phyloP scores from a whole-genome alignment of 2,888 invertebrate species.

The Ametastegia equiseti region DNA sequence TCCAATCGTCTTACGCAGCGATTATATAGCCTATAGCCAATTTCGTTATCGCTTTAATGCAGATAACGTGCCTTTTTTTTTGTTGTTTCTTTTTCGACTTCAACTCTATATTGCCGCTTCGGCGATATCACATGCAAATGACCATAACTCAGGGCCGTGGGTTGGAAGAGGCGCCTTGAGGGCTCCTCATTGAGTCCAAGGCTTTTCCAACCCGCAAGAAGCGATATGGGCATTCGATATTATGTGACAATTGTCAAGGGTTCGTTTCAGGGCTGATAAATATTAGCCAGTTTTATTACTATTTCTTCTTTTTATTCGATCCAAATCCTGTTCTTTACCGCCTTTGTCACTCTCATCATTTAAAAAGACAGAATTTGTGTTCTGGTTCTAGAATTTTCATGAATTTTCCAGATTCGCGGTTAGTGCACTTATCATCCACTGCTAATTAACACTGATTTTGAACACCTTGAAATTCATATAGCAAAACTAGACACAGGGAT shows the following conservation, averaged over 20 bases:
- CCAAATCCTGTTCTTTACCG: too few species aligned
- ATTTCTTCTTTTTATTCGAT: too few species aligned
- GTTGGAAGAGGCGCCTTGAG: slow-evolving; percentile 18
- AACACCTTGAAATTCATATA: too few species aligned
- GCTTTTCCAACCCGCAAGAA: not conserved
- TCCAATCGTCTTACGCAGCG: not conserved
- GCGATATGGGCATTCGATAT: not conserved
- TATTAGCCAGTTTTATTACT: too few species aligned
- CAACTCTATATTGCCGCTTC: not conserved
- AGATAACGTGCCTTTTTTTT: slow-evolving; percentile 11
- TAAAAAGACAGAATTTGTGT: too few species aligned
- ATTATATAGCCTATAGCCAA: not conserved
- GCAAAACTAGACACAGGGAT: too few species aligned
- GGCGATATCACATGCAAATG: slow-evolving; percentile 34
- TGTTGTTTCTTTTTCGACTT: too few species aligned
- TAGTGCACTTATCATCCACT: too few species aligned
- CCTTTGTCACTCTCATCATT: too few species aligned
- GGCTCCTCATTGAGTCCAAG: slow-evolving; percentile 32
- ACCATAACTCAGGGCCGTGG: slow-evolving; percentile 28
- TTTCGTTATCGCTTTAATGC: slow-evolving; percentile 15
- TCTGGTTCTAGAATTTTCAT: too few species aligned
- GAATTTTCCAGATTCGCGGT: too few species aligned
- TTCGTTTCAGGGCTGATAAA: not conserved
- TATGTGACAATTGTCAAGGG: not conserved
- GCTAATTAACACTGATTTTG: too few species aligned